Percentiles rank a stretch among this genome's conserved stretches.
phyloP scores from a whole-genome alignment of 1,140 invertebrate species.

The Drosophila takahashii region DNA sequence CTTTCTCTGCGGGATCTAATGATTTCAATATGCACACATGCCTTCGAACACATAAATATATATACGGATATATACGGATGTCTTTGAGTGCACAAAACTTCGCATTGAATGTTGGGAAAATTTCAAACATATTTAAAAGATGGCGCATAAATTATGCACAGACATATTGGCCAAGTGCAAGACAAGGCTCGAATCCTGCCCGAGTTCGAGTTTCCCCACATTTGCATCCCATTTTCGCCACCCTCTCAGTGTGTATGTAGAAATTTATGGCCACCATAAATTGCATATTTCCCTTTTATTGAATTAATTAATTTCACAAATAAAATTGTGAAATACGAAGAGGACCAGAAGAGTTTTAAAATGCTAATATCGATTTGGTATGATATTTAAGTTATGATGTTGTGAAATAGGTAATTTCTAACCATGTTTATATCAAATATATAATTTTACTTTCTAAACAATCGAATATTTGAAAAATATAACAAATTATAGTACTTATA shows the following conservation, averaged over 20 bases:
- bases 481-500: no score
- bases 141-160: conserved; percentile 68
- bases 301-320: conserved; percentile 74
- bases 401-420: no score
- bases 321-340: conserved; percentile 51
- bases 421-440: no score
- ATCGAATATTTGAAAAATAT: no score
- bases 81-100: conserved; percentile 26
- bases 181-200: conserved; percentile 26
- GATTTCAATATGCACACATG: conserved; percentile 21
- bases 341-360: neutral
- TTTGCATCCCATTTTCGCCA: conserved; percentile 1
- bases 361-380: conserved; percentile 5
- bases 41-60: conserved; percentile 1
- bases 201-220: conserved; percentile 14
- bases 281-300: conserved; percentile 67
- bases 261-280: conserved; percentile 72
- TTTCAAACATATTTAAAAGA: conserved; percentile 64
- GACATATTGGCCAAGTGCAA: conserved; percentile 59
- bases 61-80: no score
- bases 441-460: no score
- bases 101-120: conserved; percentile 35
- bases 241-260: conserved; percentile 17
- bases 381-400: neutral
- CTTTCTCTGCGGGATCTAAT: conserved; percentile 35